phyloP scores from a whole-genome alignment of 2,797 vertebrate genomes.

The Aratinga solstitialis region DNA sequence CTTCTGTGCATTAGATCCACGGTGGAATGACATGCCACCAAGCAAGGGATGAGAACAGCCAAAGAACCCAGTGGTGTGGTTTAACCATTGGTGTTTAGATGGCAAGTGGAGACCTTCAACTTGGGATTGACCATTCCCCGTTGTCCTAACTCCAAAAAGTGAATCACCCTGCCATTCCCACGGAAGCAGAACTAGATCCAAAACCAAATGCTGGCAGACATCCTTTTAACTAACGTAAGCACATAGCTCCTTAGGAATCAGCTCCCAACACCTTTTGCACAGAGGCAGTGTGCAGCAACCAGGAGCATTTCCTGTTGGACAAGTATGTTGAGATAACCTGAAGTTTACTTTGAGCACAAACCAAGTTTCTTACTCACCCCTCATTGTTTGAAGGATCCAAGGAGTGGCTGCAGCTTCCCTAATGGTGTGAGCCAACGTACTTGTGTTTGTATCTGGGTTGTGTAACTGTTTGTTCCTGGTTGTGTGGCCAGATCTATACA shows the following conservation, averaged over 20 bases:
- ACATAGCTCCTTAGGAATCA: background rate
- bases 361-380: background rate
- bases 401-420: background rate
- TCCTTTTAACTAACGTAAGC: background rate
- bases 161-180: background rate
- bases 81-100: background rate
- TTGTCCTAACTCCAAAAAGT: accelerated
- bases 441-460: background rate
- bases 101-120: background rate
- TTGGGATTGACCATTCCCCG: background rate
- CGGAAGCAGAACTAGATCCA: background rate
- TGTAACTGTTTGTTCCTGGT: background rate
- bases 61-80: background rate
- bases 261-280: background rate
- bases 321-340: background rate
- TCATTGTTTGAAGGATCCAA: background rate
- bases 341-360: background rate
- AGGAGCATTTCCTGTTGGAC: background rate
- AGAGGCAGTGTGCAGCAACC: background rate
- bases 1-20: background rate
- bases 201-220: background rate
- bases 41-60: background rate
- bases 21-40: background rate
- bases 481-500: background rate
- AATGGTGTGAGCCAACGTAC: accelerated